Evolutionary conservation across 1,140 invertebrate genomes (phyloP).

Genomic region (Maconellicoccus hirsutus): DNA sequence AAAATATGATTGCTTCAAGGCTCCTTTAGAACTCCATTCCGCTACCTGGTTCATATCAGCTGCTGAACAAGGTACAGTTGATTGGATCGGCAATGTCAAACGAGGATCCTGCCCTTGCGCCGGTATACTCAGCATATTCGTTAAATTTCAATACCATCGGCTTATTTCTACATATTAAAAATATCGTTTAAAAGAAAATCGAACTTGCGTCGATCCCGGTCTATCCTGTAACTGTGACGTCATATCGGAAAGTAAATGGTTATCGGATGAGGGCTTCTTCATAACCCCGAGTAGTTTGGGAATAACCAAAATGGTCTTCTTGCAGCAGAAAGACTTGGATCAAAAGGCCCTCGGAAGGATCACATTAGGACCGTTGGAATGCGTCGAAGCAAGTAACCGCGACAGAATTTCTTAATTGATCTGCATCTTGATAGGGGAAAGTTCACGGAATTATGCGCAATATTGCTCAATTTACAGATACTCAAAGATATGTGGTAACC

Average conservation of each 20-base stretch:
- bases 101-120: constrained; percentile 46
- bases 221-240: constrained; percentile 74
- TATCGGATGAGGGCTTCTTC: constrained; percentile 75
- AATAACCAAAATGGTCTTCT: constrained; percentile 77
- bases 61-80: constrained; percentile 57
- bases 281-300: constrained; percentile 62
- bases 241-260: constrained; percentile 70
- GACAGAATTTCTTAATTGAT: constrained; percentile 23
- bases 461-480: constrained; percentile 47
- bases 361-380: constrained; percentile 78
- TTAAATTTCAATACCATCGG: too few relatives aligned
- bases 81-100: constrained; percentile 73
- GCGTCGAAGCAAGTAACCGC: constrained; percentile 80
- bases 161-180: too few relatives aligned
- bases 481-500: constrained; percentile 82
- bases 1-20: constrained; percentile 82
- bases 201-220: constrained; percentile 63
- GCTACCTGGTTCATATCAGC: constrained; percentile 83
- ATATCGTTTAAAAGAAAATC: too few relatives aligned
- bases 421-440: neutral
- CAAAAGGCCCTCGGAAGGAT: constrained; percentile 72
- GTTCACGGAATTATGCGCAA: neutral
- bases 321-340: constrained; percentile 70
- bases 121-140: constrained; percentile 42
- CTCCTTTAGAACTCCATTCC: constrained; percentile 72